Evolutionary conservation across 2,888 invertebrate species (phyloP).

Genomic region (Metalampra italica): DNA sequence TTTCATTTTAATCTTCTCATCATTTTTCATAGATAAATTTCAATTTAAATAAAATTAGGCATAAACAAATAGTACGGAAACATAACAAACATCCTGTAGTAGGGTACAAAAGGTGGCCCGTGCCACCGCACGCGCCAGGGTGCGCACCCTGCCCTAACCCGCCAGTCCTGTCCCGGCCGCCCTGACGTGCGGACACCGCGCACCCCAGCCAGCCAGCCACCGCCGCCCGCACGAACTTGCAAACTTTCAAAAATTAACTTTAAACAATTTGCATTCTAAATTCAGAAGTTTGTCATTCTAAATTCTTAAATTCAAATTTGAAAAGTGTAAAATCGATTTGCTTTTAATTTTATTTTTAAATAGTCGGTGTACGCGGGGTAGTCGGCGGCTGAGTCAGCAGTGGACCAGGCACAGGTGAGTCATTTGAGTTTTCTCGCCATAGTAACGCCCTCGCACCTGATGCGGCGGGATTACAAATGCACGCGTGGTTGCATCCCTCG

Average conservation of each 20-base stretch:
- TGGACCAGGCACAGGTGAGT: conserved; percentile 66
- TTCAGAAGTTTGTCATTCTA: not conserved
- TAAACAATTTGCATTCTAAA: conserved; percentile 9
- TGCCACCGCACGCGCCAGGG: conserved; percentile 60
- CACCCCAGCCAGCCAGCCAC: conserved; percentile 49
- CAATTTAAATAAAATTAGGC: too few relatives aligned
- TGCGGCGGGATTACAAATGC: conserved; percentile 28
- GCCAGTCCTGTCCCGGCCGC: conserved; percentile 67
- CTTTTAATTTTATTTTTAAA: not conserved
- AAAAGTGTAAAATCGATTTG: not conserved
- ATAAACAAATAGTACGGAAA: too few relatives aligned
- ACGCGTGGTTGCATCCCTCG: not conserved
- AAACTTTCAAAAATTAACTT: conserved; percentile 24
- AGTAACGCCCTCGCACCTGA: conserved; percentile 61
- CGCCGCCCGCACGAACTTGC: conserved; percentile 20
- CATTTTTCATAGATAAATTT: too few relatives aligned
- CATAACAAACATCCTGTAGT: conserved; percentile 35
- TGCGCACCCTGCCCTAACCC: conserved; percentile 48
- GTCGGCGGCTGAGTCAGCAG: conserved; percentile 49
- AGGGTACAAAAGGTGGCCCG: conserved; percentile 45
- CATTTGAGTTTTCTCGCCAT: conserved; percentile 60
- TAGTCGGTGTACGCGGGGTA: conserved; percentile 3
- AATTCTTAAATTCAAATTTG: not conserved
- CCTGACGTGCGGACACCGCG: conserved; percentile 66
- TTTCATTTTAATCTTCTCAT: too few relatives aligned